Evolutionary conservation across 2,113 vertebrate genomes (phyloP).

Genomic region (Dicaeum eximium): DNA sequence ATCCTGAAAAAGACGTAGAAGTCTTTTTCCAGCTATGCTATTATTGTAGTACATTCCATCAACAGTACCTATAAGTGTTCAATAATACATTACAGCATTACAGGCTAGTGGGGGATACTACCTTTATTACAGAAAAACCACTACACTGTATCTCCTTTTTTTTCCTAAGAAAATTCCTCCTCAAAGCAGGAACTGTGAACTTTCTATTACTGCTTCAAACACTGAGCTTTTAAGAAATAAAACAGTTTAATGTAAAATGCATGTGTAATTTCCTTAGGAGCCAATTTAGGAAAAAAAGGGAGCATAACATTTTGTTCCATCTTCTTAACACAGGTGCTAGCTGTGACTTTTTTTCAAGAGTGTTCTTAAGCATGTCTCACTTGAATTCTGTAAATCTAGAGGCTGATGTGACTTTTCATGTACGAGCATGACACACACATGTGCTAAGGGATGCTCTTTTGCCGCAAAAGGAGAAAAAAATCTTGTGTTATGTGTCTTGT

Average conservation of each 20-base stretch:
- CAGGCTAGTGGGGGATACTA: neutral
- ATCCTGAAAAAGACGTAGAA: constrained; percentile 15
- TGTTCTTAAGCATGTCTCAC: neutral
- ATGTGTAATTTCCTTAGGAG: neutral
- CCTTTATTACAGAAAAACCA: neutral
- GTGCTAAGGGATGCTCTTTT: neutral
- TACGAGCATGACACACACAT: neutral
- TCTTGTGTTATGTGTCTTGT: neutral
- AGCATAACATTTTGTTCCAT: neutral
- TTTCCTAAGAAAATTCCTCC: neutral
- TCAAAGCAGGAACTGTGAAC: neutral
- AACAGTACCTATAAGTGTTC: neutral
- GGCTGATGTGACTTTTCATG: neutral
- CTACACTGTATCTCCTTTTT: neutral
- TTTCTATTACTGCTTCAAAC: neutral
- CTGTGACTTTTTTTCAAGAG: neutral
- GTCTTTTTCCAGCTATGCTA: constrained; percentile 7
- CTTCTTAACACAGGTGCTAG: neutral
- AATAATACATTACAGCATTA: constrained; percentile 40
- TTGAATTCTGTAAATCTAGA: neutral
- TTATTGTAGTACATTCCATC: constrained; percentile 13
- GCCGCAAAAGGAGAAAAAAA: neutral
- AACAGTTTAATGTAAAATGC: neutral
- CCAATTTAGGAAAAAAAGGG: neutral
- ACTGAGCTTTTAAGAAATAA: neutral